Conservation (phyloP, 2,888 invertebrate species). For the Gymnocheta viridis region DNA sequence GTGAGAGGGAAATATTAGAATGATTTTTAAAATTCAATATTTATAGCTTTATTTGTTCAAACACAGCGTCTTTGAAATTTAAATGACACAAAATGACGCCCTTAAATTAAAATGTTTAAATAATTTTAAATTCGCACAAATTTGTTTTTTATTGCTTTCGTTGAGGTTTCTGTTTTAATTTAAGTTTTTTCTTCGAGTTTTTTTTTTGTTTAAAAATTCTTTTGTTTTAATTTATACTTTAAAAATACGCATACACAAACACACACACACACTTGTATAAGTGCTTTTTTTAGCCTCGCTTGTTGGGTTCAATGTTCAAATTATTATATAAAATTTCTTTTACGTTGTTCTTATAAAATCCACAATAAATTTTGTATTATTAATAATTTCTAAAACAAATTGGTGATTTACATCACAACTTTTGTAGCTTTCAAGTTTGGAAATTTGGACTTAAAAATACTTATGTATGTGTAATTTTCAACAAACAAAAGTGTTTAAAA, state of each 20-base stretch:
- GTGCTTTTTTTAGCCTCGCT: not conserved
- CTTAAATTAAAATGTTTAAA: not conserved
- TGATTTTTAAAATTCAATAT: not conserved
- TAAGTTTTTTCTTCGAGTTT: not conserved
- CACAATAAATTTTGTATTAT: not conserved
- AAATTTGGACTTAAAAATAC: no score
- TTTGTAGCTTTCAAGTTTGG: no score
- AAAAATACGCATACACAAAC: not conserved
- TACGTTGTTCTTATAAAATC: not conserved
- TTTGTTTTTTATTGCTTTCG: not conserved
- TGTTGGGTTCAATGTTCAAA: slow-evolving; percentile 41
- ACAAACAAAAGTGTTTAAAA: no score
- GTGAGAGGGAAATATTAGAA: not conserved
- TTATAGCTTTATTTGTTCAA: not conserved
- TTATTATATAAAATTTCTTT: not conserved
- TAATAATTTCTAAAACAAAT: no score
- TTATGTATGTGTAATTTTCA: no score
- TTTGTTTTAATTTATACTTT: not conserved
- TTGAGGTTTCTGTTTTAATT: slow-evolving; percentile 1
- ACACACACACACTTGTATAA: not conserved
- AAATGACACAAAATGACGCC: not conserved
- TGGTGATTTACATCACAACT: no score
- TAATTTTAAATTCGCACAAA: not conserved
- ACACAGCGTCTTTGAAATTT: not conserved
- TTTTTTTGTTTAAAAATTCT: not conserved